Conservation (phyloP, 2,113 vertebrate genomes). For the Ardeotis arabs region DNA sequence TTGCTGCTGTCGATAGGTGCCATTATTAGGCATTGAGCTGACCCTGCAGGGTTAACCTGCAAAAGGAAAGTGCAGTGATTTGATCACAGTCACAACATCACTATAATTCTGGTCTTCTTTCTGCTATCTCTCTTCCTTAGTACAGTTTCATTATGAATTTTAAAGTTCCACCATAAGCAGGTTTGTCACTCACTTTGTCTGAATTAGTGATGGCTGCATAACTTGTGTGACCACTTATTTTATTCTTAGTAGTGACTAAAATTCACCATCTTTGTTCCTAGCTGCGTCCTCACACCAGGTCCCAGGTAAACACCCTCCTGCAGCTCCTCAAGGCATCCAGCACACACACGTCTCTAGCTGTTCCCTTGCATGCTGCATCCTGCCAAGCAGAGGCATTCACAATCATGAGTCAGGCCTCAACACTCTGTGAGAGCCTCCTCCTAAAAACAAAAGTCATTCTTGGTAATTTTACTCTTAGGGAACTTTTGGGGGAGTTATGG, state of each 20-base stretch:
- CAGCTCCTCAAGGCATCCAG: neutral
- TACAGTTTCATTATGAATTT: neutral
- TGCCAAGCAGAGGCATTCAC: neutral
- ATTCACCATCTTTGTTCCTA: neutral
- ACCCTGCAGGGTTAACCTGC: neutral
- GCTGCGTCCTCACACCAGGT: neutral
- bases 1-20: neutral
- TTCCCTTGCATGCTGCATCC: neutral
- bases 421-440: neutral
- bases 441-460: neutral
- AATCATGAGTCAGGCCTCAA: neutral
- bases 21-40: neutral
- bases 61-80: neutral
- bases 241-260: neutral
- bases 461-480: neutral
- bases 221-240: neutral
- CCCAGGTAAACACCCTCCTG: neutral
- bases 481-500: neutral
- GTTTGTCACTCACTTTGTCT: neutral
- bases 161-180: neutral
- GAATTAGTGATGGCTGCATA: neutral
- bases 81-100: neutral
- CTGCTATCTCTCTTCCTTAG: neutral
- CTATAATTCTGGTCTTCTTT: neutral
- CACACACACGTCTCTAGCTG: rapidly evolving